Evolutionary conservation across 2,797 vertebrate genomes (phyloP), one percentile per base, ranked within the genome.

Genomic region (Neosilurus hyrtlii): DNA sequence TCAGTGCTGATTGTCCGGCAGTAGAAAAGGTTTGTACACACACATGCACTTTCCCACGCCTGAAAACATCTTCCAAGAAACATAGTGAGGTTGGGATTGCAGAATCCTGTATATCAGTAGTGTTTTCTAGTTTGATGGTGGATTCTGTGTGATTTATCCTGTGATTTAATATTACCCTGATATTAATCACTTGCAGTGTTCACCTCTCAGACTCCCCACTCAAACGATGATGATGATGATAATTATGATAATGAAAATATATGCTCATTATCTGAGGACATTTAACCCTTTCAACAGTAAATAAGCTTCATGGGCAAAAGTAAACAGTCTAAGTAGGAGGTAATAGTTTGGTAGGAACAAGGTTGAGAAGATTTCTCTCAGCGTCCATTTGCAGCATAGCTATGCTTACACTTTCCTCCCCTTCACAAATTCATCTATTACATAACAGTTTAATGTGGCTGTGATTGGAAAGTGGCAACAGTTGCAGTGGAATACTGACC

Each of bases 1-100:
- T 63, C 68, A 62, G 73, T 51, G 52, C 91, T 93, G 93, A 93
- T 91, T 93, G 93, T 93, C 92, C 76, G 81, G 22, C n/a, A 79
- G 75, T 85, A 61, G 86, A 75, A 80, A 61, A 81, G 63, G 26
- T 62, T 71, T 62, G 11, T 37, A 51, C 70, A 52, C 61, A 67
- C 65, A 63, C 79, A 76, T 71, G 66, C 79, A 84, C 70, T 71
- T 76, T 65, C 30, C 30, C 82, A 65, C 79, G 77, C 85, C 56
- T 15, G 83, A 85, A 88, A 84, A 86, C 82, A 76, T 85, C 71
- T 63, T 74, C 57, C 43, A 65, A n/a, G 18, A 63, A 11, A 71
- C 73, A 15, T 43, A 59, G 59, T n/a, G 22, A 78, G 63, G n/a
- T 9, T 56, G 52, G 18, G n/a, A 35, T 22, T 77, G 35, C 67